Conservation (phyloP, 1,140 invertebrate species). For the Oedothorax gibbosus region DNA sequence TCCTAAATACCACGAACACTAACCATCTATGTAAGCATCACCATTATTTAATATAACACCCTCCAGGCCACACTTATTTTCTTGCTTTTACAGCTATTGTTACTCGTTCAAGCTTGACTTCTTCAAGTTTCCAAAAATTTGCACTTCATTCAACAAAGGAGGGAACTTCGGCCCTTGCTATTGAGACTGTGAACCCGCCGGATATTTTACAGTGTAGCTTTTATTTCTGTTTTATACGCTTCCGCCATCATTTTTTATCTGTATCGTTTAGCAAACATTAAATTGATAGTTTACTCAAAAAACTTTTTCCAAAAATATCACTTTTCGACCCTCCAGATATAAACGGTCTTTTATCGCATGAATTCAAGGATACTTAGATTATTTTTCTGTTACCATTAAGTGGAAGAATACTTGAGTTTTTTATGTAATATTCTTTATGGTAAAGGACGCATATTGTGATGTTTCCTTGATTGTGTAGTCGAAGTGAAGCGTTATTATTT, state of each 20-base stretch:
- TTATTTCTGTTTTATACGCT: conserved; percentile 28
- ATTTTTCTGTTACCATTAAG: conserved; percentile 4
- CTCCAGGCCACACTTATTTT: conserved; percentile 12
- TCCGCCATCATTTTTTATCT: conserved; percentile 29
- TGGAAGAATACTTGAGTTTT: neutral
- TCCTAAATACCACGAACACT: conserved; percentile 15
- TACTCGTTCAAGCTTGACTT: neutral
- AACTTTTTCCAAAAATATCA: conserved; percentile 40
- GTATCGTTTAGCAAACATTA: conserved; percentile 52
- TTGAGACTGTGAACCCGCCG: conserved; percentile 21
- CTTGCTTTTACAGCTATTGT: conserved; percentile 20
- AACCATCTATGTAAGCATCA: neutral
- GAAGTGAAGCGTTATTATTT: too few relatives aligned
- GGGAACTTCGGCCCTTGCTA: conserved; percentile 1
- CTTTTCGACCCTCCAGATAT: conserved; percentile 38
- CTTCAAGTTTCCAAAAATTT: neutral
- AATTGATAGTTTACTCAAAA: conserved; percentile 53
- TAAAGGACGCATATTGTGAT: neutral
- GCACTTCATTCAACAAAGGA: conserved; percentile 4
- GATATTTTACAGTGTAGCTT: conserved; percentile 31
- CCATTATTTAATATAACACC: conserved; percentile 4
- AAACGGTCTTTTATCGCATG: conserved; percentile 31
- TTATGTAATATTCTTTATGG: conserved; percentile 5
- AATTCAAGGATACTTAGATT: neutral
- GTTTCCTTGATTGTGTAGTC: too few relatives aligned